phyloP scores from a whole-genome alignment of 2,797 vertebrate genomes.

The Anas georgica region DNA sequence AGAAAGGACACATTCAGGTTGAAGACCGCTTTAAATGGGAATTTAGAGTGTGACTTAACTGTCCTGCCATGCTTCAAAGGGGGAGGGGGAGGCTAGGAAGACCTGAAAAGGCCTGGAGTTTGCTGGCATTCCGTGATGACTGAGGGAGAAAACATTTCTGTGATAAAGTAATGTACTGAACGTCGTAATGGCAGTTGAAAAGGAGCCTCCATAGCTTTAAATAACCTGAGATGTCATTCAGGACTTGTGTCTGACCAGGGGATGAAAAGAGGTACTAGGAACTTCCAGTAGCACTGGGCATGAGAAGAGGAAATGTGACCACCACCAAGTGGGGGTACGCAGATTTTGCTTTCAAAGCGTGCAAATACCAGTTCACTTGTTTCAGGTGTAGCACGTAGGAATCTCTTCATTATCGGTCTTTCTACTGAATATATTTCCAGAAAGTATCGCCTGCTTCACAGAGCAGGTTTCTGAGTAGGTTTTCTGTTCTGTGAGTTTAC shows the following conservation, averaged over 20 bases:
- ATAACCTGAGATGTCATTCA: not conserved
- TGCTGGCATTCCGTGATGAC: not conserved
- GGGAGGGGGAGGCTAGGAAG: not conserved
- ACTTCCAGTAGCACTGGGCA: rapidly evolving
- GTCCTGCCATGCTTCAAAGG: not conserved
- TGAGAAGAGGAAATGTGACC: not conserved
- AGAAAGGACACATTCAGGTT: not conserved
- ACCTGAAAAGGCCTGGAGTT: not conserved
- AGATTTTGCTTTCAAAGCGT: not conserved
- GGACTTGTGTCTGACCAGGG: not conserved
- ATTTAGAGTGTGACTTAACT: not conserved
- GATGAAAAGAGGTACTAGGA: not conserved
- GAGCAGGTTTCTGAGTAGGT: not conserved
- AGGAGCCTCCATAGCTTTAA: not conserved
- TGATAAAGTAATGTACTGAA: not conserved
- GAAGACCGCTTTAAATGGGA: not conserved
- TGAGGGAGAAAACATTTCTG: not conserved
- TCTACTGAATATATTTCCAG: not conserved
- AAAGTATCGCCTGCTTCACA: not conserved
- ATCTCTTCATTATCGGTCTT: not conserved
- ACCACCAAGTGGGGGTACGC: rapidly evolving
- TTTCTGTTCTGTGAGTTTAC: not conserved
- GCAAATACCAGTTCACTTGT: not conserved
- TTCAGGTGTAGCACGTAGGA: not conserved
- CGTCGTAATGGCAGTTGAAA: not conserved